Conservation (phyloP, 2,888 invertebrate genomes). For the Sarcophaga subvicina region DNA sequence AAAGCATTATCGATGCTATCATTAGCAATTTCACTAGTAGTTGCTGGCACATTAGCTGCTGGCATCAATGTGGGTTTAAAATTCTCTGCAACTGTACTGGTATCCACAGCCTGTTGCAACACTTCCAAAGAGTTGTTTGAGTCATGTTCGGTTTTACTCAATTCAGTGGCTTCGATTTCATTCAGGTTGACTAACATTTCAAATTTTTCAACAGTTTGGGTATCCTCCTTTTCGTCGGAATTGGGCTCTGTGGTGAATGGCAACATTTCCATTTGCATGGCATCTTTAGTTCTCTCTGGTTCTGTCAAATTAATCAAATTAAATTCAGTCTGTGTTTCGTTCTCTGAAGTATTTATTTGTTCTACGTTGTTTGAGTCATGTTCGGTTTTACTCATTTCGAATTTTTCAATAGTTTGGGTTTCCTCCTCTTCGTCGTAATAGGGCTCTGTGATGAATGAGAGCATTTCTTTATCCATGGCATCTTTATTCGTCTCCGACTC, state of each 20-base stretch:
- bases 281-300: neutral
- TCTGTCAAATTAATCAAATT: no score
- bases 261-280: neutral
- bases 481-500: neutral
- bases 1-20: conserved; percentile 63
- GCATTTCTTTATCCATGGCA: neutral
- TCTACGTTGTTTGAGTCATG: no score
- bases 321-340: no score
- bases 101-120: neutral
- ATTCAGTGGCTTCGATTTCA: neutral
- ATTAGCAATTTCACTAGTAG: conserved; percentile 22
- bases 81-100: conserved; percentile 23
- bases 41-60: neutral
- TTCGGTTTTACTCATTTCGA: neutral
- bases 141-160: conserved; percentile 10
- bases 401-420: neutral
- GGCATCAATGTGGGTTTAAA: conserved; percentile 20
- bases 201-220: neutral
- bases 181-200: conserved; percentile 18
- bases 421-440: neutral
- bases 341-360: neutral
- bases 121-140: conserved; percentile 13
- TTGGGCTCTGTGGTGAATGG: neutral
- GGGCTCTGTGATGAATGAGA: neutral
- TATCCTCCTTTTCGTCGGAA: neutral